Conservation (phyloP, 2,113 vertebrate genomes). For the Tenrec ecaudatus region DNA sequence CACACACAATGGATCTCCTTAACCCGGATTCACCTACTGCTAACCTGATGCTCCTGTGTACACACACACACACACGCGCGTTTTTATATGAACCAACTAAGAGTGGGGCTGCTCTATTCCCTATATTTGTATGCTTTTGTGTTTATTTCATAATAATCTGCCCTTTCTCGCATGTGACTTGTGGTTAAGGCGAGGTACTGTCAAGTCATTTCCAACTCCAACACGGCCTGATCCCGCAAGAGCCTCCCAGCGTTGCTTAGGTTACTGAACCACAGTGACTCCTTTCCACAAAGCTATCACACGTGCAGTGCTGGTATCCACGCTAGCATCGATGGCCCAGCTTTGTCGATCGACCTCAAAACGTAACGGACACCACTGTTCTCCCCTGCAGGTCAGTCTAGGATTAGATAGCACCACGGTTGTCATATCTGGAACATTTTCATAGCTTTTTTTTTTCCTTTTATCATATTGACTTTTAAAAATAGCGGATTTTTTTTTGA, state of each 20-base stretch:
- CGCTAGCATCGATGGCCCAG: neutral
- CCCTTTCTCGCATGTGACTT: no score
- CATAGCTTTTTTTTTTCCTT: neutral
- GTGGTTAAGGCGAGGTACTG: no score
- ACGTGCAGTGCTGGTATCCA: neutral
- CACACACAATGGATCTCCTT: neutral
- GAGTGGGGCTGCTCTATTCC: neutral
- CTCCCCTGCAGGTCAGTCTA: neutral
- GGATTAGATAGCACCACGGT: neutral
- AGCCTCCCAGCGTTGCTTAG: no score
- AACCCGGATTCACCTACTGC: neutral
- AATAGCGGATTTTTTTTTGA: neutral
- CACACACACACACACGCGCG: neutral
- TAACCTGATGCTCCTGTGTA: neutral
- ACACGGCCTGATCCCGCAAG: no score
- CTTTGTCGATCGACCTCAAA: no score
- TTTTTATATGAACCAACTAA: neutral
- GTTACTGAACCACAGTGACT: neutral
- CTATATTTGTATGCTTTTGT: no score
- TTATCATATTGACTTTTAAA: neutral
- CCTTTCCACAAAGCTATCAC: neutral
- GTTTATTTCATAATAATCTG: neutral
- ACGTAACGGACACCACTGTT: neutral
- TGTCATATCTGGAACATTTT: neutral
- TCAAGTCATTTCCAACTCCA: no score